phyloP scores from a whole-genome alignment of 2,797 vertebrate species.

The Eulemur rubriventer region DNA sequence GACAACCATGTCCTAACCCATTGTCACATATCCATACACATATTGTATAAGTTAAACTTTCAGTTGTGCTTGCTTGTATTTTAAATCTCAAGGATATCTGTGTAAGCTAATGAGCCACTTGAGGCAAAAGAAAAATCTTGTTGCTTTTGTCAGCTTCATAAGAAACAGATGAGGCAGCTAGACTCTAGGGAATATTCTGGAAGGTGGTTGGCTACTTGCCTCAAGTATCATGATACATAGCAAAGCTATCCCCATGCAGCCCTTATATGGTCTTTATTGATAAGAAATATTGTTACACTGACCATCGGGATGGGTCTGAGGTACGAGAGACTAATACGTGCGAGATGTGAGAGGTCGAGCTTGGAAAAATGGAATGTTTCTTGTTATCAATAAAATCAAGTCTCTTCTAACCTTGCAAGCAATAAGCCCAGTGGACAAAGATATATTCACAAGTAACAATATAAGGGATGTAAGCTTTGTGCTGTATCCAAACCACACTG shows the following conservation, averaged over 20 bases:
- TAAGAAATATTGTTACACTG: background rate
- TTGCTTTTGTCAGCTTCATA: constrained; percentile 53
- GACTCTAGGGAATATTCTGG: background rate
- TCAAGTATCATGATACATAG: background rate
- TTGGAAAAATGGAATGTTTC: background rate
- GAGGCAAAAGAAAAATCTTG: constrained; percentile 39
- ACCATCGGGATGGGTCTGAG: background rate
- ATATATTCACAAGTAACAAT: background rate
- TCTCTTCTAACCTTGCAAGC: background rate
- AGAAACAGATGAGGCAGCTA: constrained; percentile 29
- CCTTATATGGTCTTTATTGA: background rate
- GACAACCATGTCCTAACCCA: background rate
- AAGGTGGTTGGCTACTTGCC: constrained; percentile 2
- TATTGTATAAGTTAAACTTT: constrained; percentile 23
- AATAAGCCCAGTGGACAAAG: background rate
- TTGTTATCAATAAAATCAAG: background rate
- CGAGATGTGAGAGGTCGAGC: background rate
- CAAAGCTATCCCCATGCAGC: background rate
- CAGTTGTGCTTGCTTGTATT: constrained; percentile 27
- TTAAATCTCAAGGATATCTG: constrained; percentile 26
- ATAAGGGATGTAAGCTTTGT: background rate
- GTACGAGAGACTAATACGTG: background rate
- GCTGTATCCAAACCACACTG: background rate
- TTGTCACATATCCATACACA: background rate
- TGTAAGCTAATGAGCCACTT: constrained; percentile 25